Conservation (phyloP, 2,113 vertebrate genomes). For the Pterocles gutturalis region DNA sequence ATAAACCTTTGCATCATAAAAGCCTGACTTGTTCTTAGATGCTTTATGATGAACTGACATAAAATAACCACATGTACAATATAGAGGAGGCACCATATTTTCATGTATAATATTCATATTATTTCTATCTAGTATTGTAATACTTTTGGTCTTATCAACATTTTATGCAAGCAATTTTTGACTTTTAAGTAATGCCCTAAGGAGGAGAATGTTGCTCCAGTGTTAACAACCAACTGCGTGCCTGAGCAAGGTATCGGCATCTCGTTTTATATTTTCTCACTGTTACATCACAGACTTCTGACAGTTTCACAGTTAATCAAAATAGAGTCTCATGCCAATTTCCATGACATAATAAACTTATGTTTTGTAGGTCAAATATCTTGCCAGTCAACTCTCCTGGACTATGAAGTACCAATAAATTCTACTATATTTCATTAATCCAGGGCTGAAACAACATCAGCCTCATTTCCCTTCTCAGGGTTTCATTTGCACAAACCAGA, state of each 20-base stretch:
- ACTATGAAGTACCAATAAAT: neutral
- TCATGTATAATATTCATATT: accelerated
- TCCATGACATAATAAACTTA: neutral
- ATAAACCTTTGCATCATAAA: neutral
- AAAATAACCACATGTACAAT: neutral
- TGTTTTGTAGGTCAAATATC: neutral
- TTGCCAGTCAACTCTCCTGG: neutral
- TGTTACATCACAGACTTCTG: neutral
- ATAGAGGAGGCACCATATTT: neutral
- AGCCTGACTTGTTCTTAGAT: neutral
- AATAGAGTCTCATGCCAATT: neutral
- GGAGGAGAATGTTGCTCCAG: neutral
- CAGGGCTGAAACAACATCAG: neutral
- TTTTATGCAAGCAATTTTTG: neutral
- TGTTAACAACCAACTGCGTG: neutral
- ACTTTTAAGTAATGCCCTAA: neutral
- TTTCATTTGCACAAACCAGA: neutral
- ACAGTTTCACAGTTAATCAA: neutral
- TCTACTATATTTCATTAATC: neutral
- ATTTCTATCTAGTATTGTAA: neutral
- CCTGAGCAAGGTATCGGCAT: neutral
- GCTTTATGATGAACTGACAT: neutral
- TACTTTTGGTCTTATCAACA: neutral
- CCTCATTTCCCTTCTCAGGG: neutral
- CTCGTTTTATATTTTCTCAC: neutral